Evolutionary conservation across 2,113 vertebrate species (phyloP).

Genomic region (Smithornis capensis): DNA sequence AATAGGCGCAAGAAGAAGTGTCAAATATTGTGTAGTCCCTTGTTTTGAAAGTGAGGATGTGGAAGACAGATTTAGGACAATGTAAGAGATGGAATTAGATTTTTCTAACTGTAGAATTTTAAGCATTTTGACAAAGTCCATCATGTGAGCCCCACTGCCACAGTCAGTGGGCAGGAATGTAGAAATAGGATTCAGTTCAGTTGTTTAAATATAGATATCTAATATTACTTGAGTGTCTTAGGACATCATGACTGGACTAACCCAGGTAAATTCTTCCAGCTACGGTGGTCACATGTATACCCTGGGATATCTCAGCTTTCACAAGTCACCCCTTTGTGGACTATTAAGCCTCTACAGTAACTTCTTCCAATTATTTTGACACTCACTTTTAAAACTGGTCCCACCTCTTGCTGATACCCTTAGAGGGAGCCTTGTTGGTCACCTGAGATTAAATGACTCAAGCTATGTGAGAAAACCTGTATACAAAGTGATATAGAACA

Average conservation of each 20-base stretch:
- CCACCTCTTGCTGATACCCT: neutral
- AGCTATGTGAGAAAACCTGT: neutral
- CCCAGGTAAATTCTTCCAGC: neutral
- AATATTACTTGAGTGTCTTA: neutral
- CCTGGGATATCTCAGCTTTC: neutral
- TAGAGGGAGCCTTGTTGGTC: accelerated
- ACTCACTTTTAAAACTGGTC: neutral
- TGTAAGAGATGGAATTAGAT: neutral
- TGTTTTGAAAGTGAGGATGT: neutral
- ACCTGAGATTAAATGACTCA: neutral
- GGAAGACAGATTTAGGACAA: neutral
- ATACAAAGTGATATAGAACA: neutral
- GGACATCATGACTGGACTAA: neutral
- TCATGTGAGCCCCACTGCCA: neutral
- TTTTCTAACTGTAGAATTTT: neutral
- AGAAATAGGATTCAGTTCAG: neutral
- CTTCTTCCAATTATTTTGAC: neutral
- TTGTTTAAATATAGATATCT: neutral
- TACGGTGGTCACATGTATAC: neutral
- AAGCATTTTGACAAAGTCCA: neutral
- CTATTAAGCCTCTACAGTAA: neutral
- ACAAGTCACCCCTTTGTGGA: neutral
- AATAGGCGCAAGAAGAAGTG: neutral
- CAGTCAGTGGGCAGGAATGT: neutral
- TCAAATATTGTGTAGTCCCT: neutral